phyloP scores from a whole-genome alignment of 2,797 vertebrate species.

The Momotus momota region DNA sequence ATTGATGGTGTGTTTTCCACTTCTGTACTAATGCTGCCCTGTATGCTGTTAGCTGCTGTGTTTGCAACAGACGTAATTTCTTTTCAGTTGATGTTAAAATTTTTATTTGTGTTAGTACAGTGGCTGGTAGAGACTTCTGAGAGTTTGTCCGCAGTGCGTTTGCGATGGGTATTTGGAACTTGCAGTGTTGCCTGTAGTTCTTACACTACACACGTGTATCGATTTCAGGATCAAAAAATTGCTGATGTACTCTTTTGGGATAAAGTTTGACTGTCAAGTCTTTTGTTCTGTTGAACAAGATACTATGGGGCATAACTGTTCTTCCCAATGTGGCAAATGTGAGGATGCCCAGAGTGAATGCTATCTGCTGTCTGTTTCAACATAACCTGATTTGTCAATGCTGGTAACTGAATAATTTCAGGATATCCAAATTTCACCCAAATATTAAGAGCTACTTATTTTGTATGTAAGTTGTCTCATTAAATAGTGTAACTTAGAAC shows the following conservation, averaged over 20 bases:
- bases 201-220: fast-evolving
- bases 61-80: neutral
- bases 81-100: neutral
- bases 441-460: constrained; percentile 32
- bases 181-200: neutral
- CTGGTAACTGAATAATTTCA: constrained; percentile 32
- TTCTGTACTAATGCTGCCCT: neutral
- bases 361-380: constrained; percentile 5
- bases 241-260: neutral
- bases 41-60: fast-evolving
- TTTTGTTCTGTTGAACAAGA: neutral
- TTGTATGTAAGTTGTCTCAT: neutral
- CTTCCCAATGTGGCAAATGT: neutral
- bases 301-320: neutral
- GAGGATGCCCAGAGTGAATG: neutral
- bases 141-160: neutral
- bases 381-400: constrained; percentile 27
- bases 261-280: neutral
- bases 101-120: neutral
- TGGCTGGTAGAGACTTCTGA: neutral
- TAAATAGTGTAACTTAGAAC: constrained; percentile 23
- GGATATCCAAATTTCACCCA: neutral
- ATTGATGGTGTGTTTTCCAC: neutral
- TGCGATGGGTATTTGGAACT: neutral
- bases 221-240: neutral